phyloP scores from a whole-genome alignment of 2,113 vertebrate species.

The Tragelaphus buxtoni region DNA sequence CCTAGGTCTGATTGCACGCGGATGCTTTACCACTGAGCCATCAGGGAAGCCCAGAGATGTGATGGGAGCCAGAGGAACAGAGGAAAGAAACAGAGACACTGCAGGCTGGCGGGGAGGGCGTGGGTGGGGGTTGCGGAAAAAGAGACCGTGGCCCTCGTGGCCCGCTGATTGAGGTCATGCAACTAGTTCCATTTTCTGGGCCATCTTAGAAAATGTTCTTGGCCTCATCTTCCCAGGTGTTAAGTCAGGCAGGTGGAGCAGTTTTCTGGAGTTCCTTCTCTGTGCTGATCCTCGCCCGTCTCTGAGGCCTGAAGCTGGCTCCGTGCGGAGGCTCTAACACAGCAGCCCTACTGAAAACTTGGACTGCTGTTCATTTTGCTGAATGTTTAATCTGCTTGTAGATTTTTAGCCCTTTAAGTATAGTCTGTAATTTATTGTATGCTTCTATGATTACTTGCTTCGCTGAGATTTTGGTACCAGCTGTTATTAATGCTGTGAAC shows the following conservation, averaged over 20 bases:
- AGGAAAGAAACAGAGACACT: rapidly evolving
- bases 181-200: neutral
- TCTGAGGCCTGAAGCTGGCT: neutral
- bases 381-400: neutral
- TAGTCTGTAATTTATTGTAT: neutral
- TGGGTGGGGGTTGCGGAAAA: neutral
- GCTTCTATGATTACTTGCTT: neutral
- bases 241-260: neutral
- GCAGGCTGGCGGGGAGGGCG: neutral
- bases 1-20: neutral
- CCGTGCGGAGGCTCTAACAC: neutral
- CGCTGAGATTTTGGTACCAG: neutral
- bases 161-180: neutral
- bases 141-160: rapidly evolving
- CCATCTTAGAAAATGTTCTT: neutral
- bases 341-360: neutral
- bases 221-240: neutral
- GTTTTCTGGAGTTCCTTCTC: neutral
- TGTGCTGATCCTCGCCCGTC: neutral
- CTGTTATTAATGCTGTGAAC: neutral
- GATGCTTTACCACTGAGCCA: neutral
- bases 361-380: rapidly evolving
- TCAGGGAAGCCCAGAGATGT: neutral
- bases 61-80: neutral
- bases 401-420: neutral